Evolutionary conservation across 2,113 vertebrate species (phyloP).

Genomic region (Cyphomyrus discorhynchus): DNA sequence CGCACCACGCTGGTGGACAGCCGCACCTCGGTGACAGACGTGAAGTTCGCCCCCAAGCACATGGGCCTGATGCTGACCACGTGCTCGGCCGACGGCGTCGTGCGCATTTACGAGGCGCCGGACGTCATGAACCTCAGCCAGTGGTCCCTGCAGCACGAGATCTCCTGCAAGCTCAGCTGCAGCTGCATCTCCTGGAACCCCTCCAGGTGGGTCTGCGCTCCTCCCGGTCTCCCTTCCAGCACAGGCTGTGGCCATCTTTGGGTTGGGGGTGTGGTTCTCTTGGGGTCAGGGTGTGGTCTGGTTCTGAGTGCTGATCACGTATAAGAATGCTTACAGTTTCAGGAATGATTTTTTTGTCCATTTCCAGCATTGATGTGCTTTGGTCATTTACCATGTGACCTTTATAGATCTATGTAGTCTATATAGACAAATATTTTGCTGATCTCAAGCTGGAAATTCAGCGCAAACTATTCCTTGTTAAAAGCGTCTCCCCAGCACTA

Average conservation of each 20-base stretch:
- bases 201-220: slow-evolving; percentile 70
- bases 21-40: slow-evolving; percentile 92
- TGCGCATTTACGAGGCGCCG: slow-evolving; percentile 94
- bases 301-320: neutral
- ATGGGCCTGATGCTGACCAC: slow-evolving; percentile 97
- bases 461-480: neutral
- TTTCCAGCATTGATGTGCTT: neutral
- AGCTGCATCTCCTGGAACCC: slow-evolving; percentile 99
- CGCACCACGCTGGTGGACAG: slow-evolving; percentile 96
- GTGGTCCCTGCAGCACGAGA: slow-evolving; percentile 97
- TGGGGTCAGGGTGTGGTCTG: neutral
- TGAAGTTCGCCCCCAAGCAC: slow-evolving; percentile 97
- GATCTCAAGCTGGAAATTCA: neutral
- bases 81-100: slow-evolving; percentile 92
- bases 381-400: neutral
- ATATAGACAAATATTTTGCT: neutral
- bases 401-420: neutral
- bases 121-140: slow-evolving; percentile 99
- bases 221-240: neutral
- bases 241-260: neutral
- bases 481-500: neutral
- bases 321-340: neutral
- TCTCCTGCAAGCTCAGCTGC: slow-evolving; percentile 95
- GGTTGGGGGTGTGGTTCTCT: neutral
- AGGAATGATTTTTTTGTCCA: neutral